Evolutionary conservation across 2,888 invertebrate species (phyloP), one percentile per base, ranked within the genome.

Genomic region (Disparrhopalites patrizii): DNA sequence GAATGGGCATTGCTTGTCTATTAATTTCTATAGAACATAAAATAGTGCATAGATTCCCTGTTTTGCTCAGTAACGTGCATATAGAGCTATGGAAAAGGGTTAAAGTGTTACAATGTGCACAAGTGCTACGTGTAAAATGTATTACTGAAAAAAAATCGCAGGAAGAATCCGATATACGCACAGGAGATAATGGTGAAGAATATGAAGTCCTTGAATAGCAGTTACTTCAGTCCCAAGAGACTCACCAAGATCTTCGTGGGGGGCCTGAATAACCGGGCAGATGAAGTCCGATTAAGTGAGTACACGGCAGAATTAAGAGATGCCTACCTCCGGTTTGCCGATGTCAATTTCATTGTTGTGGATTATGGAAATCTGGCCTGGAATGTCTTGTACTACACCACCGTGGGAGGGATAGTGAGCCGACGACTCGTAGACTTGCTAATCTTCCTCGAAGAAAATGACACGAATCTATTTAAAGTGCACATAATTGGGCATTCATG

Each of bases 171-270:
- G 4, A 57, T 64, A 25, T 68, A 57, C n/a, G 69, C 71, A 23
- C 71, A 71, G 38, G 71, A 71, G 40, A 67, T 71, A 3, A 57
- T 68, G 38, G 66, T 70, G 5, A 68, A 68, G 61, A 62, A 67
- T 58, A 30, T 65, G 23, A 62, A 57, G n/a, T 68, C 68, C 30
- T 55, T 71, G 2, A 52, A 52, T 23, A 65, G 67, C 0, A 70
- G 68, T 33, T 33, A 71, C 40, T 71, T 65, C 61, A 58, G 65
- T 33, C 62, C 56, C 10, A 50, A 51, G 51, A 43, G 71, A 25
- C 60, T 71, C 18, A 71, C 71, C 15, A 71, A 71, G 43, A 67
- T 71, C 23, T 71, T 70, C 40, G 54, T 71, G 0, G 69, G 68
- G 8, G 71, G 71, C 3, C 18, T 67, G 1, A 71, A 71, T 43